A percentile compares a stretch with the other conserved stretches of the same genome.
phyloP scores from a whole-genome alignment of 1,140 invertebrate genomes.

The Campodea augens region DNA sequence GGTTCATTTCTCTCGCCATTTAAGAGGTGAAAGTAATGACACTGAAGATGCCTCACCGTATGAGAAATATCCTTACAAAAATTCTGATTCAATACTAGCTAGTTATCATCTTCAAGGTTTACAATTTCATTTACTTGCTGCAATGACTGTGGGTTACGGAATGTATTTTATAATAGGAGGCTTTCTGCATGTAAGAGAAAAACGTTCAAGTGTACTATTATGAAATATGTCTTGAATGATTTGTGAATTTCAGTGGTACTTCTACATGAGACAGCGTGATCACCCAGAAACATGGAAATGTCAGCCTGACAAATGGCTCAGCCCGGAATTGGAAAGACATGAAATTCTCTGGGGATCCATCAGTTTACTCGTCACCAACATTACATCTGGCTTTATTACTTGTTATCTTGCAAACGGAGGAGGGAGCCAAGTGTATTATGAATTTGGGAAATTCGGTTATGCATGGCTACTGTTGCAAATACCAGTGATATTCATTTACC shows the following conservation, averaged over 20 bases:
- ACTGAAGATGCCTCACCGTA: too few species aligned
- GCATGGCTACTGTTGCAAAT: slow-evolving; percentile 42
- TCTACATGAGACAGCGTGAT: slow-evolving; percentile 37
- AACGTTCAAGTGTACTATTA: background rate
- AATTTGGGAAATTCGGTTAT: slow-evolving; percentile 38
- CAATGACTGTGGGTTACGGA: too few species aligned
- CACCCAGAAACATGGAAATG: slow-evolving; percentile 47
- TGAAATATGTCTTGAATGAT: slow-evolving; percentile 14
- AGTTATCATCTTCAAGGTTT: too few species aligned
- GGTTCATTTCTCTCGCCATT: slow-evolving; percentile 33
- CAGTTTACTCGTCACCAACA: slow-evolving; percentile 32
- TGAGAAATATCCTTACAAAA: too few species aligned
- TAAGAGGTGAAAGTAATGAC: slow-evolving; percentile 22
- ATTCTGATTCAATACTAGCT: too few species aligned
- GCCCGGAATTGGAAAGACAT: slow-evolving; percentile 40
- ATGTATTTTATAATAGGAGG: slow-evolving; percentile 38
- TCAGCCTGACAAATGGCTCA: slow-evolving; percentile 44
- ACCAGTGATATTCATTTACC: slow-evolving; percentile 39
- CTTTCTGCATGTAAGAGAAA: slow-evolving; percentile 38
- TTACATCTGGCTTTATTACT: slow-evolving; percentile 33
- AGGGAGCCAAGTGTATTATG: slow-evolving; percentile 39
- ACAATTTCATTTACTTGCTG: too few species aligned
- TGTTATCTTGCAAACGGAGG: slow-evolving; percentile 46
- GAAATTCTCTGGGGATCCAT: slow-evolving; percentile 42
- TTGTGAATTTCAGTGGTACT: slow-evolving; percentile 38